Evolutionary conservation across 2,113 vertebrate species (phyloP).

Genomic region (Mastomys coucha): DNA sequence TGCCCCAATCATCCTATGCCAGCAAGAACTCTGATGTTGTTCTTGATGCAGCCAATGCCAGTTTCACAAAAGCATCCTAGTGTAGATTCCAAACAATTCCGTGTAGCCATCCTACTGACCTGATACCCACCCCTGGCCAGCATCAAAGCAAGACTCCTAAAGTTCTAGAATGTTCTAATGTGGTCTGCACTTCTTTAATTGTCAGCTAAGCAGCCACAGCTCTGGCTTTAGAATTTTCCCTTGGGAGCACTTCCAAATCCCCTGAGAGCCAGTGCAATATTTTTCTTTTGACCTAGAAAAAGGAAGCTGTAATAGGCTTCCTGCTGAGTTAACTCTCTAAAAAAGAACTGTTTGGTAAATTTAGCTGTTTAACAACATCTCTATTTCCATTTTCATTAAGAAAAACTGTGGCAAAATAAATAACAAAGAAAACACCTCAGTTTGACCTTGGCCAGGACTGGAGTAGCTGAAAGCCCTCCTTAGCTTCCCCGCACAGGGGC

Average conservation of each 20-base stretch:
- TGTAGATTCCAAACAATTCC: not conserved
- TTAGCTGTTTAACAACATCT: constrained; percentile 57
- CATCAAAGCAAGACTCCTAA: not conserved
- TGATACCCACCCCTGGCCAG: constrained; percentile 7
- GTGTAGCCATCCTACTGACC: constrained; percentile 23
- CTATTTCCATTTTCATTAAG: constrained; percentile 55
- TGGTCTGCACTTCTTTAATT: not conserved
- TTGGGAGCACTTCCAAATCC: constrained; percentile 29
- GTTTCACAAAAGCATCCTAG: constrained; percentile 32
- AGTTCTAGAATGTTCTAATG: not conserved
- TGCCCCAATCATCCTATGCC: not conserved
- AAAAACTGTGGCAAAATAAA: constrained; percentile 38
- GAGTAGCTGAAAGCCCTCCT: not conserved
- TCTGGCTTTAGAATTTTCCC: constrained; percentile 60
- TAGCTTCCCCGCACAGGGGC: not conserved
- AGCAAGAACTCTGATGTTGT: not conserved
- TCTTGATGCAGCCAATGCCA: not conserved
- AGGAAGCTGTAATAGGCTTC: constrained; percentile 28
- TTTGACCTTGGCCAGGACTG: constrained; percentile 30
- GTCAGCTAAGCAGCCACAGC: constrained; percentile 8
- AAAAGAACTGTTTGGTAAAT: constrained; percentile 52
- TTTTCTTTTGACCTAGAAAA: constrained; percentile 61
- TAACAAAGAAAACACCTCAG: not conserved
- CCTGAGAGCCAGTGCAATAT: not conserved
- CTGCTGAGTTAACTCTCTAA: constrained; percentile 46